These are phyloP conservation scores for Tichodroma muraria DNA, from an alignment of 2,113 vertebrate genomes.

Conservation along the genomic window DNA sequence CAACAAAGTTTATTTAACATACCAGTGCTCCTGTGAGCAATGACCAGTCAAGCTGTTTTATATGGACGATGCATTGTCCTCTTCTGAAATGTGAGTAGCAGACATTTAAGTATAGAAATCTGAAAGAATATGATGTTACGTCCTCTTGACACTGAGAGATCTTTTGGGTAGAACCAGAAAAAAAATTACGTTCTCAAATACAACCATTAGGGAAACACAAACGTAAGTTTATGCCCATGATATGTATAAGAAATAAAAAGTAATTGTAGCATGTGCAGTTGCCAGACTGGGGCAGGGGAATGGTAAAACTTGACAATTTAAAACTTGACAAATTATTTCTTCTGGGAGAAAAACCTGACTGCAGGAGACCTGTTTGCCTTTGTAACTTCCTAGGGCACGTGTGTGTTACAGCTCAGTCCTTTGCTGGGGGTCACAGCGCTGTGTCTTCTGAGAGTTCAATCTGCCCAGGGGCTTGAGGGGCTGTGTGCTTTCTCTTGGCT, in stretches of 20 bases:
- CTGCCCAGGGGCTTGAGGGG: not conserved
- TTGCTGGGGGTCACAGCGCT: not conserved
- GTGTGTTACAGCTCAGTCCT: not conserved
- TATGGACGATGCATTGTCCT: fast-evolving
- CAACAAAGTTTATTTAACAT: not conserved
- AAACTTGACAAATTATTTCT: not conserved
- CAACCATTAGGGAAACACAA: not conserved
- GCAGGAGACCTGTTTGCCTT: not conserved
- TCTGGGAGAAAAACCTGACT: not conserved
- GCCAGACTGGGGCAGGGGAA: not conserved
- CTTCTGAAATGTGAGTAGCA: not conserved
- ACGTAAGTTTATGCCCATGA: not conserved
- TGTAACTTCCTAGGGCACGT: fast-evolving
- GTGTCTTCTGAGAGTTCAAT: not conserved
- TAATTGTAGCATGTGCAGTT: not conserved
- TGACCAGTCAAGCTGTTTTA: not conserved
- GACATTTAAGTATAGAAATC: not conserved
- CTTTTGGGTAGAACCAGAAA: not conserved
- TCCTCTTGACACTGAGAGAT: not conserved
- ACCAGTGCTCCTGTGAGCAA: not conserved
- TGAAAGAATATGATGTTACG: not conserved
- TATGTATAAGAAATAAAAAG: not conserved
- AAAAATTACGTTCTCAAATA: not conserved
- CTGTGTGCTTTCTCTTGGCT: not conserved
- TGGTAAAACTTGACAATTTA: too few species aligned